A percentile compares a stretch with the other conserved stretches of the same genome.
phyloP scores from a whole-genome alignment of 2,797 vertebrate species.

The Galagoides demidoff region DNA sequence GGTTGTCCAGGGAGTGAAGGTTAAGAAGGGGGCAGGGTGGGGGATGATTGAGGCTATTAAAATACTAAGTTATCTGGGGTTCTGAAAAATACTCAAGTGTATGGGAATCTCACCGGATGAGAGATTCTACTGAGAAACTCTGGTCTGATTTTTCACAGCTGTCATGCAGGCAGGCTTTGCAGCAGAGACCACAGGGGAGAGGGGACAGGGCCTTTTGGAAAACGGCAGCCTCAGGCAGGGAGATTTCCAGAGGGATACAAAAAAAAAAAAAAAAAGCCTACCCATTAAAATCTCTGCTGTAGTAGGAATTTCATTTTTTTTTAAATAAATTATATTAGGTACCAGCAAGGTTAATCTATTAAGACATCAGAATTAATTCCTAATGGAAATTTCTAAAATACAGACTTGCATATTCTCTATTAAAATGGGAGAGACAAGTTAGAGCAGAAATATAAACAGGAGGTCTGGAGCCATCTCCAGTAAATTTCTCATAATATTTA shows the following conservation, averaged over 20 bases:
- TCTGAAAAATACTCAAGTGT: not conserved
- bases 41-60: not conserved
- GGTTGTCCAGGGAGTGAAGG: not conserved
- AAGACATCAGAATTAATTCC: slow-evolving; percentile 69
- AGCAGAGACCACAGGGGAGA: not conserved
- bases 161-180: not conserved
- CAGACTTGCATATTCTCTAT: slow-evolving; percentile 5
- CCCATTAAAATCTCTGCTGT: slow-evolving; percentile 53
- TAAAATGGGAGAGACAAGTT: slow-evolving; percentile 54
- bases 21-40: not conserved
- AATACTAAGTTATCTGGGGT: not conserved
- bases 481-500: slow-evolving; percentile 69
- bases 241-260: not conserved
- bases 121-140: not conserved
- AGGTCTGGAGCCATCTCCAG: not conserved
- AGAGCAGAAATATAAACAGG: slow-evolving; percentile 49
- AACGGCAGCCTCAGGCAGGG: not conserved
- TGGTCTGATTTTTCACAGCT: not conserved
- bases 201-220: not conserved
- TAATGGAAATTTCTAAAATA: slow-evolving; percentile 57
- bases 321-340: slow-evolving; percentile 53
- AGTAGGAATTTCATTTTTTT: slow-evolving; percentile 48
- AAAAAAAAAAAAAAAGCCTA: not conserved
- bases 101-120: not conserved
- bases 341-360: slow-evolving; percentile 68